These are phyloP conservation scores for Tolypeutes matacus DNA, from an alignment of 2,797 vertebrate species.

Conservation along the genomic window DNA sequence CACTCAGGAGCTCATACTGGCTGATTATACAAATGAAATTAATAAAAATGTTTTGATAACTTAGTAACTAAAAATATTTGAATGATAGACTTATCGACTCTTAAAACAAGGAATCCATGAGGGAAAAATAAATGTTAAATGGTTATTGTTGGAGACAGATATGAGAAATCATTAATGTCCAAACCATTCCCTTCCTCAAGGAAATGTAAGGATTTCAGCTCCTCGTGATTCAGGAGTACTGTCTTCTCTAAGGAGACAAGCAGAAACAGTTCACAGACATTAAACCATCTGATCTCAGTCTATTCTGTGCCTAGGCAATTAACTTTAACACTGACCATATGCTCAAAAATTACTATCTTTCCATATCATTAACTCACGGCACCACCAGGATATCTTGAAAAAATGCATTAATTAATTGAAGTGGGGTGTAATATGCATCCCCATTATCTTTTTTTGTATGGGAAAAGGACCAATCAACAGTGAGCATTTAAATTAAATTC, in stretches of 20 bases:
- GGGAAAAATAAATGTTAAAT: slow-evolving; percentile 29
- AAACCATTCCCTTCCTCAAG: slow-evolving; percentile 36
- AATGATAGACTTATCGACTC: not conserved
- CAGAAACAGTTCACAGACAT: not conserved
- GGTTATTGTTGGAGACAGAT: not conserved
- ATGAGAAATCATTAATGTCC: slow-evolving; percentile 9
- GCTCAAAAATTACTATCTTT: slow-evolving; percentile 72
- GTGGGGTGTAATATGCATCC: slow-evolving; percentile 10
- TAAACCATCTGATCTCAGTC: not conserved
- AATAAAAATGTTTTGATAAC: not conserved
- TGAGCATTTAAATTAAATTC: slow-evolving; percentile 81
- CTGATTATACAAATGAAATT: not conserved
- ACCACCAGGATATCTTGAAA: slow-evolving; percentile 78
- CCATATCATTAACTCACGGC: slow-evolving; percentile 73
- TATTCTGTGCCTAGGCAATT: not conserved
- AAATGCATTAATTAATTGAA: slow-evolving; percentile 84
- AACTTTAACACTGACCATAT: slow-evolving; percentile 50
- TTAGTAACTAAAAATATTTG: slow-evolving; percentile 5
- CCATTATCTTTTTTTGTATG: slow-evolving; percentile 72
- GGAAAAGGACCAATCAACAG: slow-evolving; percentile 74
- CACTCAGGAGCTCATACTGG: not conserved
- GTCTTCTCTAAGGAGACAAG: not conserved
- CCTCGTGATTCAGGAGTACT: not conserved
- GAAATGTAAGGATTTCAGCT: not conserved
- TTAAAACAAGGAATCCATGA: not conserved